phyloP scores from a whole-genome alignment of 2,113 vertebrate species.

The Silurus glanis region DNA sequence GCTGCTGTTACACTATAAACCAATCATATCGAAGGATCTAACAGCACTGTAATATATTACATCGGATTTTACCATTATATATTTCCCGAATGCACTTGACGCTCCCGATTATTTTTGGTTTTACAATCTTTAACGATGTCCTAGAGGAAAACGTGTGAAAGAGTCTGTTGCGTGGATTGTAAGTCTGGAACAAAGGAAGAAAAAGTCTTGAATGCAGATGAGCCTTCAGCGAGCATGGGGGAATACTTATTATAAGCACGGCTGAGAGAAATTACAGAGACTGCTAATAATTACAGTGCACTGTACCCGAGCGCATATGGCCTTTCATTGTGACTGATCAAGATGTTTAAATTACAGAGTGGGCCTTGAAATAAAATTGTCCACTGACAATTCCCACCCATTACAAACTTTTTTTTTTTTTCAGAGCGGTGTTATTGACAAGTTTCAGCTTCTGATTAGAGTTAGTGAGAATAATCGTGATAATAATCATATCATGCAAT shows the following conservation, averaged over 20 bases:
- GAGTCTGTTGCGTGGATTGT: not conserved
- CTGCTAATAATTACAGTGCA: constrained; percentile 46
- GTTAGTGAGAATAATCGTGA: not conserved
- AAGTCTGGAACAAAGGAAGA: not conserved
- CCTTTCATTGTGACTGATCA: constrained; percentile 41
- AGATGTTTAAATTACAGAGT: constrained; percentile 47
- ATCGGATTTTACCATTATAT: not conserved
- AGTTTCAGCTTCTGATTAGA: not conserved
- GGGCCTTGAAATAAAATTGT: constrained; percentile 37
- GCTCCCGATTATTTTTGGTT: not conserved
- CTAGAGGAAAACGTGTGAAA: not conserved
- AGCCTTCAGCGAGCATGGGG: not conserved
- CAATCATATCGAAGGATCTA: not conserved
- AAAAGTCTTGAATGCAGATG: not conserved
- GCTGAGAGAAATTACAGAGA: constrained; percentile 33
- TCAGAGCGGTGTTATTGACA: constrained; percentile 6
- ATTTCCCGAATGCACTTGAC: not conserved
- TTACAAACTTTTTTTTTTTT: constrained; percentile 8
- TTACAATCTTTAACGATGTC: not conserved
- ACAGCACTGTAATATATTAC: not conserved
- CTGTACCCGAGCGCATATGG: constrained; percentile 8
- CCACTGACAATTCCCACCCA: constrained; percentile 30
- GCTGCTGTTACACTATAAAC: not conserved
- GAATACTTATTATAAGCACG: constrained; percentile 29
- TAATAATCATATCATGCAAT: no score